Evolutionary conservation across 2,113 vertebrate genomes (phyloP).

Genomic region (Pseudolaguvia tuberculata): DNA sequence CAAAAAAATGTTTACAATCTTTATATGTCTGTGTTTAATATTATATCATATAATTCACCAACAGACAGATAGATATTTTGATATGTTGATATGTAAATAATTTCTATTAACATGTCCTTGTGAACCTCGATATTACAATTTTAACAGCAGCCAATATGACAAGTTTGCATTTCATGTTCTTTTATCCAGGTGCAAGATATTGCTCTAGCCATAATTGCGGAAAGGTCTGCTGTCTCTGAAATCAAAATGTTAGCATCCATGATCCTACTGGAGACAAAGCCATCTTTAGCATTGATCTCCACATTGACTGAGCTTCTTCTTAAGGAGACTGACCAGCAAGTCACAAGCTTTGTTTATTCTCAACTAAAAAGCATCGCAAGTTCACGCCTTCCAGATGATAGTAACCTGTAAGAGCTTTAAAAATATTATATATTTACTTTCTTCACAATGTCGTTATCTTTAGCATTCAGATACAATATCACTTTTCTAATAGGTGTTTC

Average conservation of each 20-base stretch:
- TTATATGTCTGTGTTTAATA: no score
- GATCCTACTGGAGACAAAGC: constrained; percentile 75
- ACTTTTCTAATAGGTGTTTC: not conserved
- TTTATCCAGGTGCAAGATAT: constrained; percentile 73
- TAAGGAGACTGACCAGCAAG: constrained; percentile 70
- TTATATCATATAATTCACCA: not conserved
- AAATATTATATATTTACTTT: not conserved
- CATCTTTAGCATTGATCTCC: constrained; percentile 67
- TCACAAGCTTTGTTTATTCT: constrained; percentile 76
- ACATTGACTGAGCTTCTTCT: constrained; percentile 64
- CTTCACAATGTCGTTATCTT: not conserved
- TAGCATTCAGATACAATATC: not conserved
- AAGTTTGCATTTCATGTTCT: constrained; percentile 4
- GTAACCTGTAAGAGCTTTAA: constrained; percentile 69
- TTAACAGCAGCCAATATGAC: not conserved
- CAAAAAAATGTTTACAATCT: not conserved
- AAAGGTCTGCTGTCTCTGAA: constrained; percentile 59
- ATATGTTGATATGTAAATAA: no score
- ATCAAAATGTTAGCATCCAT: constrained; percentile 72
- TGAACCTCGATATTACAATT: no score
- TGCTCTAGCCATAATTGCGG: constrained; percentile 67
- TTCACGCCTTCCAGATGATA: constrained; percentile 66
- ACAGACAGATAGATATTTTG: no score
- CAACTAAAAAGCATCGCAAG: constrained; percentile 68
- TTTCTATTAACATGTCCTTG: no score